Evolutionary conservation across 2,888 invertebrate species (phyloP).

Genomic region (Brachyptera risi): DNA sequence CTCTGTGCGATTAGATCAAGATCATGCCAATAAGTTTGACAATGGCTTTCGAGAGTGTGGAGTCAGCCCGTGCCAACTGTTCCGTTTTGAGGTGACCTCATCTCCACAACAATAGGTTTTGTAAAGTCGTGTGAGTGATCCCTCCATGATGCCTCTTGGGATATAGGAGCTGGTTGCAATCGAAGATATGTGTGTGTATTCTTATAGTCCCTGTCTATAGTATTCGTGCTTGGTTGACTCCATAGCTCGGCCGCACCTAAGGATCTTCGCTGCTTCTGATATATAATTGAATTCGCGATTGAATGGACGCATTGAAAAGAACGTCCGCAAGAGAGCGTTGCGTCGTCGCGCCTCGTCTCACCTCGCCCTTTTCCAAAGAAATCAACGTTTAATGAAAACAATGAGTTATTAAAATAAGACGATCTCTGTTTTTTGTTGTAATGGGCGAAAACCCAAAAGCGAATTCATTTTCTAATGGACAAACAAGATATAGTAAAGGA

Average conservation of each 20-base stretch:
- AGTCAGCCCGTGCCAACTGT: background rate
- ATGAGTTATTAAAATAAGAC: constrained; percentile 10
- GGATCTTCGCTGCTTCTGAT: constrained; percentile 19
- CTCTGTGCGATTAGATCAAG: constrained; percentile 4
- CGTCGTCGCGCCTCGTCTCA: constrained; percentile 14
- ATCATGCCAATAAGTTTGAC: background rate
- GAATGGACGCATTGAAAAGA: constrained; percentile 20
- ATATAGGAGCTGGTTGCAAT: constrained; percentile 13
- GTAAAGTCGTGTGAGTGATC: background rate
- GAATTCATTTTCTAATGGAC: constrained; percentile 3
- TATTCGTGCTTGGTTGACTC: constrained; percentile 3
- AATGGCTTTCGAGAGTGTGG: background rate
- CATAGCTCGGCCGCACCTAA: background rate
- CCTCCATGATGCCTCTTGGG: background rate
- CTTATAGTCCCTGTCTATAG: background rate
- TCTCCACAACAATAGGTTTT: constrained; percentile 13
- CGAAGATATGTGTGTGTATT: background rate
- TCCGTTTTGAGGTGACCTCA: constrained; percentile 4
- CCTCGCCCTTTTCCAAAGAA: no score
- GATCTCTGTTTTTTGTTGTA: background rate
- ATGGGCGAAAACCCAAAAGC: constrained; percentile 1
- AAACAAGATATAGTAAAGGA: background rate
- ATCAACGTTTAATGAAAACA: background rate
- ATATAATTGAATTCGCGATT: constrained; percentile 23
- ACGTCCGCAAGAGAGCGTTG: constrained; percentile 12